Evolutionary conservation across 1,140 invertebrate genomes (phyloP).

Genomic region (Pomacea maculata): DNA sequence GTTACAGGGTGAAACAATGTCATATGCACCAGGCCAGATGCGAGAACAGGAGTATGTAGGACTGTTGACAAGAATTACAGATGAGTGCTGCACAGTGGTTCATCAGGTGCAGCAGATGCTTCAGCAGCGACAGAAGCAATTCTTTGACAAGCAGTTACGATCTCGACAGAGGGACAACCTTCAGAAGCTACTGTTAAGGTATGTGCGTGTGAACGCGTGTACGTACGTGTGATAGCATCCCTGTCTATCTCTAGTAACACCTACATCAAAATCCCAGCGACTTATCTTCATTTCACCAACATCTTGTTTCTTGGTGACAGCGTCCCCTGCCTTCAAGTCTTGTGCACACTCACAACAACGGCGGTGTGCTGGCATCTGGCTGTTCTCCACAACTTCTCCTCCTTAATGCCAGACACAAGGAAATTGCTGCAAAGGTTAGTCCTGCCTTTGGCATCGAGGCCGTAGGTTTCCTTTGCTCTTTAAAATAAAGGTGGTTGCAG

Average conservation of each 20-base stretch:
- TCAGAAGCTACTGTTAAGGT: constrained; percentile 33
- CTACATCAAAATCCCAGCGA: neutral
- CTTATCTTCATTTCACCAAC: neutral
- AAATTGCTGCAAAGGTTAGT: constrained; percentile 8
- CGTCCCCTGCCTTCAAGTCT: constrained; percentile 8
- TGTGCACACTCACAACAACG: neutral
- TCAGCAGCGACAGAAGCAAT: constrained; percentile 25
- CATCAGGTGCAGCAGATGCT: constrained; percentile 27
- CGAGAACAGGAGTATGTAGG: constrained; percentile 31
- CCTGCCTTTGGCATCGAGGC: neutral
- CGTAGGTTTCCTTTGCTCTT: neutral
- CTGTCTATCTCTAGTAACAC: neutral
- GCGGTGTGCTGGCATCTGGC: neutral
- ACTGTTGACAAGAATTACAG: constrained; percentile 29
- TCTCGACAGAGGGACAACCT: constrained; percentile 41
- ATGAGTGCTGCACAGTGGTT: constrained; percentile 25
- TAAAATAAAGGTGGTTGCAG: neutral
- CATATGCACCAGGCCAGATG: neutral
- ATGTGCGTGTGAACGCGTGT: neutral
- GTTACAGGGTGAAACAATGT: neutral
- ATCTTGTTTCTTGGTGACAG: neutral
- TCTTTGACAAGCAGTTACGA: constrained; percentile 27
- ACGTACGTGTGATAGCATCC: neutral
- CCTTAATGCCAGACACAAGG: neutral
- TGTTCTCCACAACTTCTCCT: neutral